Base-by-base conservation (phyloP, 2,888 invertebrate species). In the Erebia epiphron region DNA sequence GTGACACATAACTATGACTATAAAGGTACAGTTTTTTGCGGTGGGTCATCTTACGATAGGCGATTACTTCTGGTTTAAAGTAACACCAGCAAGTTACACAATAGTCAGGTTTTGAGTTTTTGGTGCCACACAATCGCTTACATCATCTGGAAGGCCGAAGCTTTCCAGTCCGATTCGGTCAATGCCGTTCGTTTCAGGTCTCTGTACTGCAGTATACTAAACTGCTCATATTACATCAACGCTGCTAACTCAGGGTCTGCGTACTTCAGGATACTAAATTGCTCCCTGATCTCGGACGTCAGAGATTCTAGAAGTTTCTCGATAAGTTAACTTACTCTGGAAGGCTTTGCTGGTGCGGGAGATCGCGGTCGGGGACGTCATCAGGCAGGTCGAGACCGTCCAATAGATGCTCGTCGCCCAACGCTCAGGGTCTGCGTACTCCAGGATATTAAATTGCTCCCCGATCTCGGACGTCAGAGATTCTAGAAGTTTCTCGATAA, bases 191-290 rank as follows among this genome's bases (percentile, higher is more conserved):
- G 26, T 26, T 26, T 26, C 3, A 26, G 26, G 26, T 99, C 98
- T 0, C 98, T 98, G 87, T 98, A 99, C 87, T 98, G 98, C 75
- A 99, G 90, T 81, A 99, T 98, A 87, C 99, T 98, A 89, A 99
- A 99, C 92, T 98, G 98, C 73, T 97, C 96, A 26, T 26, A 0
- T 26, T 3, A 26, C 26, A 26, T 26, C 26, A 97, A 94, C 73
- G 96, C 96, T 77, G 98, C 98, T 67, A 98, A 91, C 88, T 98
- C 98, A 0, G 98, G 98, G 94, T 99, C 98, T 0, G 98, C 98
- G 87, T 98, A 99, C 87, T 98, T 98, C 75, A 99, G 90, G 81
- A 99, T 98, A 87, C 99, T 98, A 89, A 99, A 99, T 92, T 98
- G 98, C 73, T 97, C 96, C 7, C 98, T 98, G 94, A 98, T 97